A percentile compares a stretch with the other conserved stretches of the same genome.
These are phyloP conservation scores for Garra rufa DNA, from an alignment of 2,113 vertebrate genomes.

Conservation along the genomic window DNA sequence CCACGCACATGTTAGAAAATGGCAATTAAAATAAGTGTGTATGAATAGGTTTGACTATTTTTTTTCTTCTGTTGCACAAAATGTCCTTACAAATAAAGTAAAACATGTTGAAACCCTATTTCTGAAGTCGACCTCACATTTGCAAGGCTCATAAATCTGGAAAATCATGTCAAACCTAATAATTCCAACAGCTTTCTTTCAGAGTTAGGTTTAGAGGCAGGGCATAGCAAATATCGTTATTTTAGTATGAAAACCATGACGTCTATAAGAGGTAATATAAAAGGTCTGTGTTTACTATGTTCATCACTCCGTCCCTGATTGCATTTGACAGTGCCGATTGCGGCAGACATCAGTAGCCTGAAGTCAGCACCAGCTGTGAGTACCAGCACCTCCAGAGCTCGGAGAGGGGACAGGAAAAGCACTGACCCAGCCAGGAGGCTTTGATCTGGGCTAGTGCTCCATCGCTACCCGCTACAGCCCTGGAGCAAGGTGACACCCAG, in stretches of 20 bases:
- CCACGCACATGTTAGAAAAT: neutral
- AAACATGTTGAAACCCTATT: neutral
- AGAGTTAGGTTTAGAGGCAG: conserved; percentile 11
- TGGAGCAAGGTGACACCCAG: conserved; percentile 39
- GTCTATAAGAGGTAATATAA: neutral
- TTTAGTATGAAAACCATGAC: neutral
- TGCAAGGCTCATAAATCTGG: neutral
- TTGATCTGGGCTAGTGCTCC: conserved; percentile 37
- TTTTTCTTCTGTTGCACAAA: neutral
- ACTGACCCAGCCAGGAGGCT: conserved; percentile 41
- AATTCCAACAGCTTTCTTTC: neutral
- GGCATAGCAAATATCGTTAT: neutral
- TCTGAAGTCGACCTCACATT: neutral
- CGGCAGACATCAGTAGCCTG: conserved; percentile 25
- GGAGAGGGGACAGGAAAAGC: conserved; percentile 20
- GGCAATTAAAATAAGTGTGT: neutral
- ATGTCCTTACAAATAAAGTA: neutral
- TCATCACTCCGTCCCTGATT: conserved; percentile 33
- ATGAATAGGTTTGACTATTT: neutral
- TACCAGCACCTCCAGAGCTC: conserved; percentile 28
- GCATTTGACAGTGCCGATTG: conserved; percentile 42
- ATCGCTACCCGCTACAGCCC: conserved; percentile 33
- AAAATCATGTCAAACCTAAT: neutral
- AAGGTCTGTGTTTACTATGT: neutral
- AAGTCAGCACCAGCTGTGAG: conserved; percentile 47